phyloP scores from a whole-genome alignment of 2,888 invertebrate species.

The Lobophora halterata region DNA sequence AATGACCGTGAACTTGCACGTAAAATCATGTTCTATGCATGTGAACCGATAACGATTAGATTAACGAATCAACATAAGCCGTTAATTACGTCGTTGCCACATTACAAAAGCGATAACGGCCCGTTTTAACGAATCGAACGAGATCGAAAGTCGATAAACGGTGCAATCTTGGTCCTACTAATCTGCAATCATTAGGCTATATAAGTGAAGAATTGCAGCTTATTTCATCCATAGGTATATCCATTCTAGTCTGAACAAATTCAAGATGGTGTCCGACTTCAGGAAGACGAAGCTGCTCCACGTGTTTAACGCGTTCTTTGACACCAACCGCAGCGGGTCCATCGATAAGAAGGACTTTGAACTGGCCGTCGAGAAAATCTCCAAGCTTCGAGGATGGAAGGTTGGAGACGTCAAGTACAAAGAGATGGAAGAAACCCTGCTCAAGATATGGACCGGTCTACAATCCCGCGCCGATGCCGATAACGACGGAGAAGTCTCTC shows the following conservation, averaged over 20 bases:
- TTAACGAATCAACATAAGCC: constrained; percentile 20
- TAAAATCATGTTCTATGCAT: neutral
- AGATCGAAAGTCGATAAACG: constrained; percentile 27
- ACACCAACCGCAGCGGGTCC: constrained; percentile 92
- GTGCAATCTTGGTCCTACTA: constrained; percentile 26
- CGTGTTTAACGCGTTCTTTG: constrained; percentile 93
- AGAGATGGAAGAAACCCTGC: constrained; percentile 86
- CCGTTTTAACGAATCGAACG: constrained; percentile 23
- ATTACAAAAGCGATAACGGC: constrained; percentile 29
- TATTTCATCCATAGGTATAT: too few relatives aligned
- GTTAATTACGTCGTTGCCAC: constrained; percentile 19
- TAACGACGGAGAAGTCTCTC: constrained; percentile 91
- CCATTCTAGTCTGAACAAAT: constrained; percentile 25
- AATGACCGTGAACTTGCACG: too few relatives aligned
- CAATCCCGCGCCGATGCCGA: constrained; percentile 90
- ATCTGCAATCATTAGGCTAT: constrained; percentile 30
- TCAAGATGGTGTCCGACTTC: constrained; percentile 88
- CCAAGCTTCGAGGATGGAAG: constrained; percentile 88
- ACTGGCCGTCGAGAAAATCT: constrained; percentile 90
- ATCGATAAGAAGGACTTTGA: constrained; percentile 94
- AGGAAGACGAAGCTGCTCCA: constrained; percentile 93
- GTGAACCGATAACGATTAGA: constrained; percentile 7
- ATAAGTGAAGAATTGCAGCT: constrained; percentile 27
- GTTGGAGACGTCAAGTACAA: constrained; percentile 86
- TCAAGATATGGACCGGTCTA: constrained; percentile 92